Conservation (phyloP, 2,888 invertebrate species). For the Clitarchus hookeri region DNA sequence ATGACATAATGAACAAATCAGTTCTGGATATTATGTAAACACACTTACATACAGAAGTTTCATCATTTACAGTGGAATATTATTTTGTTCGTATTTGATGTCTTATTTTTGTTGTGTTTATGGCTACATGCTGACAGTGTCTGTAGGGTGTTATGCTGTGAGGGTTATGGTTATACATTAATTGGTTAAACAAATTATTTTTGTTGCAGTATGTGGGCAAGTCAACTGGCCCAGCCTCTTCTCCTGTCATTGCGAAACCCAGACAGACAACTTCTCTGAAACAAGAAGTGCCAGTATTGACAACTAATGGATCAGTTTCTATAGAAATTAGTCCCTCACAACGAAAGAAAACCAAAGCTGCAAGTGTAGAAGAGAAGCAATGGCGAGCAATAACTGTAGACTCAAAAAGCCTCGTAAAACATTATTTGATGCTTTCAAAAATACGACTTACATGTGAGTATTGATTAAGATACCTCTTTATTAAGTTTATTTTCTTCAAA, state of each 20-base stretch:
- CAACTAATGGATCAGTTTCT: slow-evolving; percentile 22
- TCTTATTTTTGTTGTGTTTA: too few species aligned
- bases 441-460: slow-evolving; percentile 83
- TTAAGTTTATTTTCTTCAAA: background rate
- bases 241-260: slow-evolving; percentile 37
- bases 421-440: slow-evolving; percentile 88
- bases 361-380: slow-evolving; percentile 28
- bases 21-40: too few species aligned
- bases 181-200: background rate
- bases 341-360: slow-evolving; percentile 16
- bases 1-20: too few species aligned
- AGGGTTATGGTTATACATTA: too few species aligned
- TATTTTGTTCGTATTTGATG: too few species aligned
- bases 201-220: slow-evolving; percentile 33
- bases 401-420: slow-evolving; percentile 63
- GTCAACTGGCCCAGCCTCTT: background rate
- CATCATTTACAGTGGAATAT: too few species aligned
- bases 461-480: background rate
- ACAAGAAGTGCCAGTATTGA: slow-evolving; percentile 31
- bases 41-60: too few species aligned
- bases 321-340: background rate
- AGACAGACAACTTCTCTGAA: slow-evolving; percentile 32
- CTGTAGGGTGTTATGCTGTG: too few species aligned
- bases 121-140: too few species aligned
- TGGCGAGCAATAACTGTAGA: slow-evolving; percentile 46